Evolutionary conservation across 2,888 invertebrate species (phyloP).

Genomic region (Marasmarcha lunaedactyla): DNA sequence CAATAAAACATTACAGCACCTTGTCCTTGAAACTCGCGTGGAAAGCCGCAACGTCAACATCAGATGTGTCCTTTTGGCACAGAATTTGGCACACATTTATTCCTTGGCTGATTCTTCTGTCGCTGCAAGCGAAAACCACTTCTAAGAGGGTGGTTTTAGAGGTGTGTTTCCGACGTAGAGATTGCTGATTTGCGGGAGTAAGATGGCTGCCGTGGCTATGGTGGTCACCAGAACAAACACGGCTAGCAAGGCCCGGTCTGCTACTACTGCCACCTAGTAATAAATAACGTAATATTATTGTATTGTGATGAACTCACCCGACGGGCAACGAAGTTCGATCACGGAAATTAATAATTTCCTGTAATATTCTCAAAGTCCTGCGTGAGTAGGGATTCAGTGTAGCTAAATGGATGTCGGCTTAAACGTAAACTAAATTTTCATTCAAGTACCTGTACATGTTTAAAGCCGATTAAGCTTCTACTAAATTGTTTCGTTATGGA

Average conservation of each 20-base stretch:
- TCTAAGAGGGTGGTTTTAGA: slow-evolving; percentile 51
- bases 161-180: slow-evolving; percentile 60
- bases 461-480: too few species aligned
- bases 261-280: slow-evolving; percentile 78
- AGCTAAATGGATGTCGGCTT: too few species aligned
- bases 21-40: not conserved
- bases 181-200: slow-evolving; percentile 74
- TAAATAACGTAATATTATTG: slow-evolving; percentile 1
- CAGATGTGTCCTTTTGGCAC: slow-evolving; percentile 3
- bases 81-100: slow-evolving; percentile 15
- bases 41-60: not conserved
- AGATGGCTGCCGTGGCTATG: slow-evolving; percentile 82
- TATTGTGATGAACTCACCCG: not conserved
- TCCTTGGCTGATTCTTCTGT: slow-evolving; percentile 24
- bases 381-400: too few species aligned
- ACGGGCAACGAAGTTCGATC: too few species aligned
- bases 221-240: slow-evolving; percentile 82
- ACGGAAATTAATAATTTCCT: too few species aligned
- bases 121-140: slow-evolving; percentile 10
- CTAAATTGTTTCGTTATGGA: too few species aligned
- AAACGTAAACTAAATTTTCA: too few species aligned
- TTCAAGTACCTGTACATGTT: too few species aligned
- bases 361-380: too few species aligned
- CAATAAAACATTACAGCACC: not conserved
- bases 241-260: slow-evolving; percentile 82